Evolutionary conservation across 2,113 vertebrate species (phyloP), one percentile per base, ranked within the genome.

Genomic region (Oceanodroma tethys): DNA sequence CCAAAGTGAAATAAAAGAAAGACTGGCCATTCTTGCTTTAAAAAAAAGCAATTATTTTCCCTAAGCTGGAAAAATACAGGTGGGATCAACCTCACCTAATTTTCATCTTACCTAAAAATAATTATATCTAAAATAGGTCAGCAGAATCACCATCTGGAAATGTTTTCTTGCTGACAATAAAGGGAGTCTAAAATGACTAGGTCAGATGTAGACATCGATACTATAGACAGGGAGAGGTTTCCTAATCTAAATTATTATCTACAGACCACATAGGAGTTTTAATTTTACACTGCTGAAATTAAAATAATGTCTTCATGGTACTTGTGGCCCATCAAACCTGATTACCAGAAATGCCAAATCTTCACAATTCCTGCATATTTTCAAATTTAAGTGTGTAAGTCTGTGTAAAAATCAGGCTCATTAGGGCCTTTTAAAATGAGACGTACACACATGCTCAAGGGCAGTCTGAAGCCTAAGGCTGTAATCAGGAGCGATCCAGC

Each of bases 361-460:
- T 56, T 90, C 62, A 88, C 22, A 82, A 36, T 60, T 83, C 20
- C 26, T 85, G 29, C 9, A 16, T 85, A 81, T 55, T 95, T 86
- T 59, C 83, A 50, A 62, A 65, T 42, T 43, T 75, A 87, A 38
- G 20, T 58, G 5, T 18, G 27, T 82, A 34, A 56, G 14, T 40
- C 58, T 81, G 16, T 63, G 25, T 66, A 29, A 89, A 81, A 87
- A 52, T 43, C 10, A 73, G 17, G 13, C 11, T 67, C 5, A 36
- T 66, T 55, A 62, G 12, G 10, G 7, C 8, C 22, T 45, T 68
- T 88, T 67, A 2, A 62, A 70, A 76, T 22, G 9, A 78, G 17
- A n/a, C 0, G 1, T 2, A 34, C 4, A 9, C 4, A 20, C 0
- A 0, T 67, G 29, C n/a, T 79, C 40, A 78, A 45, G 12, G 16